Evolutionary conservation across 1,140 invertebrate species (phyloP), one percentile per base, ranked within the genome.

Genomic region (Saccostrea cuccullata): DNA sequence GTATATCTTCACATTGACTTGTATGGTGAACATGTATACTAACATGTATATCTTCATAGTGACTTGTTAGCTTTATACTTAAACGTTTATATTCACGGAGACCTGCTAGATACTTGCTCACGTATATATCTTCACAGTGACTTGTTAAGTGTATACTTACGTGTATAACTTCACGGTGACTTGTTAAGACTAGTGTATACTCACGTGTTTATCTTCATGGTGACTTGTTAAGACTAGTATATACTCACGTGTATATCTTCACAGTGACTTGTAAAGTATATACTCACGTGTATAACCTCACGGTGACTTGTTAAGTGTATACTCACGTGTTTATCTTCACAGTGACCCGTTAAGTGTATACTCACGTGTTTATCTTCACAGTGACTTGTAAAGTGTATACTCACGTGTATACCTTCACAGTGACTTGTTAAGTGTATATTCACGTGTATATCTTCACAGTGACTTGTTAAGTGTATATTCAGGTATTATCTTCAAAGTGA

Each of bases 201-300:
- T 47, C 6, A 47, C 40, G 40, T 47, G 40, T 47, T 3, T 47
- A 47, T 73, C 70, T 73, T 73, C 70, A 73, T 26, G 36, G 26
- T 73, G 70, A 23, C 70, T 73, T 23, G 70, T 73, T 11, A 73
- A 73, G 30, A n/a, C n/a, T n/a, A n/a, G n/a, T n/a, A n/a, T n/a
- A n/a, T 36, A 36, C 30, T 2, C 30, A 0, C 30, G 30, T 36
- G 30, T 36, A 1, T 36, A 36, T 36, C 0, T 36, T 36, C 30
- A 36, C 30, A 36, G 30, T 36, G 30, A 36, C 30, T 36, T 36
- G 30, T 36, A 1, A 36, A 36, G 30, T 47, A 2, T 20, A n/a
- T 64, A 64, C n/a, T n/a, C 15, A 77, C 70, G 0, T 77, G 70
- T 77, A 40, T 36, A 26, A 2, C 47, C 6, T 47, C 9, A 47